These are phyloP conservation scores for Apodemus agrarius DNA, from an alignment of 2,797 vertebrate genomes.

Conservation along the genomic window DNA sequence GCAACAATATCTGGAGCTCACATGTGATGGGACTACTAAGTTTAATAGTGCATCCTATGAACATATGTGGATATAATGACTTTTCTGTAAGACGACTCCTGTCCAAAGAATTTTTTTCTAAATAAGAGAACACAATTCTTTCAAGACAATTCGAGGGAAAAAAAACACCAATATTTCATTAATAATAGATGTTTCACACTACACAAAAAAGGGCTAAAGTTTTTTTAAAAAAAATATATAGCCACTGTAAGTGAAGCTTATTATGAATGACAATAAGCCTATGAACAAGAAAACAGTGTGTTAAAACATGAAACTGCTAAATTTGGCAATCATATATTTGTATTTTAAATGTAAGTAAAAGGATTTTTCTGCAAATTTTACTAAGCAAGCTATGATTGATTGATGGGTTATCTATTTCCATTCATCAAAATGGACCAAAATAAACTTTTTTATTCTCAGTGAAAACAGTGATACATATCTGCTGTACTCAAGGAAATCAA, in stretches of 20 bases:
- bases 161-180: slow-evolving; percentile 72
- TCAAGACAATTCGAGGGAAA: slow-evolving; percentile 73
- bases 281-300: background rate
- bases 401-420: slow-evolving; percentile 51
- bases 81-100: slow-evolving; percentile 76
- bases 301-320: slow-evolving; percentile 52
- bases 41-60: slow-evolving; percentile 81
- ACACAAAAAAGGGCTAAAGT: slow-evolving; percentile 51
- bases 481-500: slow-evolving; percentile 60
- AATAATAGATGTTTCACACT: slow-evolving; percentile 70
- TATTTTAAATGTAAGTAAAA: slow-evolving; percentile 38
- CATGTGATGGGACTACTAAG: slow-evolving; percentile 84
- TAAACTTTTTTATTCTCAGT: slow-evolving; percentile 50
- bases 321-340: background rate
- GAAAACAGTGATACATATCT: slow-evolving; percentile 65
- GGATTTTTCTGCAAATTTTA: background rate
- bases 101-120: slow-evolving; percentile 65
- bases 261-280: slow-evolving; percentile 40
- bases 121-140: slow-evolving; percentile 73
- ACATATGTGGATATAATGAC: slow-evolving; percentile 80
- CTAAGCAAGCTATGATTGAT: slow-evolving; percentile 33
- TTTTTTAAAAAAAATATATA: slow-evolving; percentile 58
- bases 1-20: slow-evolving; percentile 85
- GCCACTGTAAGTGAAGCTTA: slow-evolving; percentile 55
- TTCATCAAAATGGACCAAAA: slow-evolving; percentile 33